Evolutionary conservation across 2,113 vertebrate species (phyloP), one percentile per base, ranked within the genome.

Genomic region (Pterophyllum scalare): DNA sequence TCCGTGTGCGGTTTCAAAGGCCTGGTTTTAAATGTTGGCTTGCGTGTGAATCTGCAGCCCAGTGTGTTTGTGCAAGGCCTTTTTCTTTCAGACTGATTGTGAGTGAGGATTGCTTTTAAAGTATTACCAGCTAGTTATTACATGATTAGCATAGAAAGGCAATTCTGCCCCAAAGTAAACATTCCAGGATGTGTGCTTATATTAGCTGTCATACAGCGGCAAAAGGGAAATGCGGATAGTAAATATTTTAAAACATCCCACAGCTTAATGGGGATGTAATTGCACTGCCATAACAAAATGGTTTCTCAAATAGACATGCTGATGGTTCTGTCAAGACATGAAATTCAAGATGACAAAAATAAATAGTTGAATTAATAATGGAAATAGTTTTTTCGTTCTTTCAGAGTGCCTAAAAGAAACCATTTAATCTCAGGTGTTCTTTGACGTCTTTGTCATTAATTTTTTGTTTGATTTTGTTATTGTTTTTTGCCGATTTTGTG

Each of bases 21-120:
- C 64, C 67, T 80, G 75, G 60, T 87, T 90, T 90, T 81, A 79
- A 77, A 80, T 88, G 88, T 88, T 88, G 86, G 85, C 87, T 89
- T 87, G 89, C 88, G 75, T 93, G 92, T 86, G 88, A 86, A 81
- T 86, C 77, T 92, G 58, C 75, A 88, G 78, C 83, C 79, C 52
- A 75, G 75, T 57, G 8, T 89, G 84, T 94, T 91, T 79, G 85
- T 85, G 82, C 77, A 84, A 74, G 62, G 74, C 59, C 54, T 81
- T 74, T 72, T 59, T 56, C 57, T 75, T 35, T 10, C 57, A 77
- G 80, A 58, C 59, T 76, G 85, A 89, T 81, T 76, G 64, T 77
- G 81, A 82, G 43, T 57, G 75, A 81, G 40, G 76, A 86, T 76
- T 54, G 60, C 54, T 89, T 88, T 87, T 84, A n/a, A 91, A 85